Base-by-base conservation (phyloP, 2,888 invertebrate species). In the Andrena praecox region DNA sequence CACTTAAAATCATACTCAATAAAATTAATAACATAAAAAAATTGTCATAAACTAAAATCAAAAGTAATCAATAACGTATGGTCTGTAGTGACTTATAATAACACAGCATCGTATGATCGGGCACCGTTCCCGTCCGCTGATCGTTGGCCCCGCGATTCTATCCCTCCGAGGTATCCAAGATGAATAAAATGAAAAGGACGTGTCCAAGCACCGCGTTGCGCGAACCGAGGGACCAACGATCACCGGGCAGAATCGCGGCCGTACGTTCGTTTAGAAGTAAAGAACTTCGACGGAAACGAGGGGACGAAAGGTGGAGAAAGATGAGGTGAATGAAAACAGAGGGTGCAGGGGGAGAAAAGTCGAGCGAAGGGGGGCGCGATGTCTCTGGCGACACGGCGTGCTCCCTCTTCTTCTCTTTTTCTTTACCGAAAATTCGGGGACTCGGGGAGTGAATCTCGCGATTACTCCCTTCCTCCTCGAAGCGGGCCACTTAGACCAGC, bases 21-120 rank as follows among this genome's bases (percentile, higher is more conserved):
- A 93, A 93, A 92, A 93, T 93, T 93, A 93, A 93, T 93, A 93
- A 93, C 93, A 93, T 92, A 89, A 91, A 87, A 80, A 91, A 92
- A 91, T 92, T 86, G 90, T 91, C 88, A 92, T 93, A 93, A 93
- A 93, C 93, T 93, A 92, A 93, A 92, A 93, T 90, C 86, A 84
- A 86, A 93, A 89, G 91, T 93, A 92, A 91, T 89, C 91, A 91
- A 93, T 93, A 93, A 93, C 93, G 89, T 92, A 93, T 91, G 91
- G 90, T 93, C 89, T 88, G 89, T 92, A 93, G 90, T 93, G 93
- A 93, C 93, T 93, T 93, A 93, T 54, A 93, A 91, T 93, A 93
- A 92, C 93, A 93, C 93, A 93, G 93, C 93, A 91, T 93, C 92
- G 92, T 93, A 93, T 92, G 90, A 91, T 93, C 91, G 88, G 90